phyloP scores from a whole-genome alignment of 1,140 invertebrate species.

The Akabosia matsudoensis region DNA sequence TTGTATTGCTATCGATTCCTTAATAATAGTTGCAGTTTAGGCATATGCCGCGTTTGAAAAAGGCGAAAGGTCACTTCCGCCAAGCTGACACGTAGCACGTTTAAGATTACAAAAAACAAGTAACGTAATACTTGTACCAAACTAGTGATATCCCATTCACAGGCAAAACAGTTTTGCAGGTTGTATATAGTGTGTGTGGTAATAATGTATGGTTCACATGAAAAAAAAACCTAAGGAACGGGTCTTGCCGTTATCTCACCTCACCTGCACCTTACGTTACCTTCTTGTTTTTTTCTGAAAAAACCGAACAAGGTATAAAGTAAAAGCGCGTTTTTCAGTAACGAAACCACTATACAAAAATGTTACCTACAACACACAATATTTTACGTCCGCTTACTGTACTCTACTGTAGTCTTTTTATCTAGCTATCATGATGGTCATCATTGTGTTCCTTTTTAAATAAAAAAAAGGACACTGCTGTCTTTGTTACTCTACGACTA shows the following conservation, averaged over 20 bases:
- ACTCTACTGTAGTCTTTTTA: neutral
- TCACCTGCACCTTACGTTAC: slow-evolving; percentile 16
- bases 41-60: too few relatives aligned
- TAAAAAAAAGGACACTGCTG: neutral
- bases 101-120: neutral
- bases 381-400: slow-evolving; percentile 12
- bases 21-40: neutral
- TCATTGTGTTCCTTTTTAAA: neutral
- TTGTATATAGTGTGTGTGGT: neutral
- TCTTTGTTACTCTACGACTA: too few relatives aligned
- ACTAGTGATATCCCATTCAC: neutral
- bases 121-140: slow-evolving; percentile 1
- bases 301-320: neutral
- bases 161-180: neutral
- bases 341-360: neutral
- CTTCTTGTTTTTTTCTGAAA: neutral
- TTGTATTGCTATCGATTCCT: too few relatives aligned
- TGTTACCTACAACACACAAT: neutral
- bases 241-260: slow-evolving; percentile 47
- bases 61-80: slow-evolving; percentile 43
- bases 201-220: neutral
- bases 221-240: slow-evolving; percentile 31
- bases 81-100: slow-evolving; percentile 20
- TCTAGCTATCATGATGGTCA: neutral
- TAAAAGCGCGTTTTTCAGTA: neutral